Percentiles rank a stretch among this genome's conserved stretches.
phyloP scores from a whole-genome alignment of 2,888 invertebrate species.

The Nomada lathburiana region DNA sequence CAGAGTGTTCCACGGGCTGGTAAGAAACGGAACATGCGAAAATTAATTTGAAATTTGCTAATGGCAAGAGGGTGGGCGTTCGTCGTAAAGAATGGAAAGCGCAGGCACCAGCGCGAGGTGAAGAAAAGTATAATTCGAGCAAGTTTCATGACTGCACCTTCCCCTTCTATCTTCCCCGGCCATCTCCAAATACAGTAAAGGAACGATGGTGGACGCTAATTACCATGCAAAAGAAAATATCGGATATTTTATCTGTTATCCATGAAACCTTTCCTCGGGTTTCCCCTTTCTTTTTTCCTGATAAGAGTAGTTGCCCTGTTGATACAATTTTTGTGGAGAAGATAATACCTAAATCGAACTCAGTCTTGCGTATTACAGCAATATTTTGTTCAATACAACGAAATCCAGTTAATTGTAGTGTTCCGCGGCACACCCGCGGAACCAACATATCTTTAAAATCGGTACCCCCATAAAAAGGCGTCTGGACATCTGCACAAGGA shows the following conservation, averaged over 20 bases:
- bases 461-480: too few relatives aligned
- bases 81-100: constrained; percentile 39
- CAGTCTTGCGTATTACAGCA: too few relatives aligned
- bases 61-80: constrained; percentile 27
- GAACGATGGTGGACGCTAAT: background rate
- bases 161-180: too few relatives aligned
- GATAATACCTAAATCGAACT: too few relatives aligned
- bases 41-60: constrained; percentile 64
- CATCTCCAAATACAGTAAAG: background rate
- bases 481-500: too few relatives aligned
- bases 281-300: background rate
- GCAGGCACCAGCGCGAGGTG: background rate
- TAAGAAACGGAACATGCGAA: background rate
- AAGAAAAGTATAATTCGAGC: constrained; percentile 3
- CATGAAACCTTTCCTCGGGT: background rate
- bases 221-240: constrained; percentile 16
- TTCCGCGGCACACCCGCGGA: too few relatives aligned
- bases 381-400: too few relatives aligned
- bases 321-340: too few relatives aligned
- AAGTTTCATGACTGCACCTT: too few relatives aligned
- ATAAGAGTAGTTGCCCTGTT: too few relatives aligned
- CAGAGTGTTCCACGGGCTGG: background rate
- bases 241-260: constrained; percentile 8
- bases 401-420: too few relatives aligned
- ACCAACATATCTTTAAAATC: too few relatives aligned